Evolutionary conservation across 2,888 invertebrate genomes (phyloP), one percentile per base, ranked within the genome.

Genomic region (Nemoura dubitans): DNA sequence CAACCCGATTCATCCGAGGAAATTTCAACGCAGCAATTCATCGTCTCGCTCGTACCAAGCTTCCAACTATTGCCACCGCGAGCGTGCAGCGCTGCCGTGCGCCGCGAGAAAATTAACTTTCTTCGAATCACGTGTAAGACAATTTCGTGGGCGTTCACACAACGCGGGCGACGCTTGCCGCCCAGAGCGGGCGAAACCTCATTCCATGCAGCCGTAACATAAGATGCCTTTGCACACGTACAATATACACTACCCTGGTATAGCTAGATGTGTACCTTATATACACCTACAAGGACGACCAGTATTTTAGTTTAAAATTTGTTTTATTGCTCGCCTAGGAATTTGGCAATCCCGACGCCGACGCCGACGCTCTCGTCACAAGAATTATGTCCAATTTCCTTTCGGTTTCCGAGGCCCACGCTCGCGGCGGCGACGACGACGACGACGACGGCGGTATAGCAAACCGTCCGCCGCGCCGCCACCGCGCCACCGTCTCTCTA

Each of bases 91-190:
- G 59, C 36, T 59, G 59, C 3, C 3, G 3, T 14, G 59, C 36
- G 36, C 36, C 36, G 3, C 59, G 59, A 59, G 59, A 14, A 59
- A 59, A 59, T 59, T 59, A 59, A 59, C 6, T 59, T 59, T 59
- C 59, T 59, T 59, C 59, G 59, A 59, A 59, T 59, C 59, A 59
- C 59, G 59, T n/a, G n/a, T 59, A 59, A 59, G 59, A 59, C 59
- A 59, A 59, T 59, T 59, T 21, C 59, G 59, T 59, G 21, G 59
- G 59, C 59, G 59, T 59, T 36, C n/a, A n/a, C n/a, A n/a, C n/a
- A n/a, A n/a, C n/a, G n/a, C 36, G 36, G 10, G 36, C 3, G 36
- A 36, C 3, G 36, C 10, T 36, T 10, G 3, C 36, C 36, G 36
- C 36, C 36, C 36, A 10, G 36, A n/a, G n/a, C n/a, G n/a, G n/a